These are phyloP conservation scores for Petromus typicus DNA, from an alignment of 2,113 vertebrate genomes.

Conservation along the genomic window DNA sequence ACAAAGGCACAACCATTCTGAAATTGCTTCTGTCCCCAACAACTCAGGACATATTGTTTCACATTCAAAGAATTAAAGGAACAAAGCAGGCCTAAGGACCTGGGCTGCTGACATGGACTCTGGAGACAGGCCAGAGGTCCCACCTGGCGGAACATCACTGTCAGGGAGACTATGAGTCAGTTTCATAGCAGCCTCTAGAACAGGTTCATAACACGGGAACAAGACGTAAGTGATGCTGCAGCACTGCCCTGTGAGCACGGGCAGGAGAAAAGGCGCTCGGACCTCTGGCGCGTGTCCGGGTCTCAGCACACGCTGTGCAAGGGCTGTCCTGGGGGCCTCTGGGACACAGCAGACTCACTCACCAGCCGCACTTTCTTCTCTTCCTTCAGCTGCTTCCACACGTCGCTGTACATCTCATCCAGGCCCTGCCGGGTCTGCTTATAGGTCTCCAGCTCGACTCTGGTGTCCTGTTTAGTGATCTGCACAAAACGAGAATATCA, in stretches of 20 bases:
- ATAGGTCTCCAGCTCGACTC: constrained; percentile 98
- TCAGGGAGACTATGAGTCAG: not conserved
- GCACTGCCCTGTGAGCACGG: too few relatives aligned
- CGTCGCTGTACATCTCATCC: constrained; percentile 98
- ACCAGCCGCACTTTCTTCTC: constrained; percentile 95
- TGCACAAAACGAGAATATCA: constrained; percentile 77
- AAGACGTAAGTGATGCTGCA: not conserved
- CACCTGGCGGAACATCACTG: not conserved
- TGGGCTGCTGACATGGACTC: not conserved
- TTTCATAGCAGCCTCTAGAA: not conserved
- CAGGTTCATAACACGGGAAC: not conserved
- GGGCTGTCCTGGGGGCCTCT: too few relatives aligned
- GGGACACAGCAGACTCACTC: too few relatives aligned
- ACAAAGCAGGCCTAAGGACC: not conserved
- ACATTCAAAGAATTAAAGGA: not conserved
- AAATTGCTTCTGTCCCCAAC: not conserved
- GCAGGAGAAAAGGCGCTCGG: too few relatives aligned
- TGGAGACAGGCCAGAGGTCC: not conserved
- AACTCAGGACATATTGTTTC: not conserved
- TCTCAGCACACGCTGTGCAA: too few relatives aligned
- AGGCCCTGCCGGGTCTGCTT: constrained; percentile 96
- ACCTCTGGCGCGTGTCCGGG: too few relatives aligned
- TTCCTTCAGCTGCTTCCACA: constrained; percentile 97
- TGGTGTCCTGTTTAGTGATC: constrained; percentile 96
- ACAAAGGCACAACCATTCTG: not conserved